A percentile compares a stretch with the other conserved stretches of the same genome.
These are phyloP conservation scores for Mactra quadrangularis DNA, from an alignment of 1,140 invertebrate genomes.

Conservation along the genomic window DNA sequence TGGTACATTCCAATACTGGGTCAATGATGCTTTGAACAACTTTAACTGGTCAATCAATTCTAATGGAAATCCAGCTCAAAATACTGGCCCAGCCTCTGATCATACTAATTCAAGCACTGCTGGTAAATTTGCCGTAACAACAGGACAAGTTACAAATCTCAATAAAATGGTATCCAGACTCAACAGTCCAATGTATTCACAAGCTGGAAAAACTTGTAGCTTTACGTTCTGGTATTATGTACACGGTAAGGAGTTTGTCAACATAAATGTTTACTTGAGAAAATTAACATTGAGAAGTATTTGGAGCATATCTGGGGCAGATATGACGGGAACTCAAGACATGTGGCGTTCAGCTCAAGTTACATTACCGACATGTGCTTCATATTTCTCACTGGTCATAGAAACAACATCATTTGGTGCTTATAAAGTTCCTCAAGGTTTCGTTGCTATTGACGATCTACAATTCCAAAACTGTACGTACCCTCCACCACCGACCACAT, in stretches of 20 bases:
- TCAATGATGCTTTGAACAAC: slow-evolving; percentile 61
- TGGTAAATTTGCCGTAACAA: slow-evolving; percentile 72
- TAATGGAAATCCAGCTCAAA: slow-evolving; percentile 62
- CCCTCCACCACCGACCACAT: slow-evolving; percentile 34
- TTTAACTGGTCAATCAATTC: slow-evolving; percentile 69
- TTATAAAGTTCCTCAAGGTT: slow-evolving; percentile 35
- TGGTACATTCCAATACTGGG: slow-evolving; percentile 73
- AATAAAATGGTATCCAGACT: slow-evolving; percentile 59
- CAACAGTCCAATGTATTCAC: slow-evolving; percentile 74
- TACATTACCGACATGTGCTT: slow-evolving; percentile 71
- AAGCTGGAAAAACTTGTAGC: slow-evolving; percentile 71
- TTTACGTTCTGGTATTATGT: slow-evolving; percentile 79
- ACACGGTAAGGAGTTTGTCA: slow-evolving; percentile 62
- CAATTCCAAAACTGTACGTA: slow-evolving; percentile 70
- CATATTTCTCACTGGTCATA: slow-evolving; percentile 77
- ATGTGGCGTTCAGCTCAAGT: slow-evolving; percentile 72
- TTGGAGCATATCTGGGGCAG: slow-evolving; percentile 41
- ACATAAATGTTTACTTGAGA: slow-evolving; percentile 68
- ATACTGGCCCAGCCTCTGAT: slow-evolving; percentile 69
- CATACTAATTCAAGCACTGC: slow-evolving; percentile 68
- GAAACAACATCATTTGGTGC: slow-evolving; percentile 64
- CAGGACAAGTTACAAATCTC: slow-evolving; percentile 23
- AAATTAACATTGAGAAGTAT: not conserved
- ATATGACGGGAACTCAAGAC: slow-evolving; percentile 29
- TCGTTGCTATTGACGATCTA: slow-evolving; percentile 76